Evolutionary conservation across 2,113 vertebrate species (phyloP).

Genomic region (Phocoena sinus): DNA sequence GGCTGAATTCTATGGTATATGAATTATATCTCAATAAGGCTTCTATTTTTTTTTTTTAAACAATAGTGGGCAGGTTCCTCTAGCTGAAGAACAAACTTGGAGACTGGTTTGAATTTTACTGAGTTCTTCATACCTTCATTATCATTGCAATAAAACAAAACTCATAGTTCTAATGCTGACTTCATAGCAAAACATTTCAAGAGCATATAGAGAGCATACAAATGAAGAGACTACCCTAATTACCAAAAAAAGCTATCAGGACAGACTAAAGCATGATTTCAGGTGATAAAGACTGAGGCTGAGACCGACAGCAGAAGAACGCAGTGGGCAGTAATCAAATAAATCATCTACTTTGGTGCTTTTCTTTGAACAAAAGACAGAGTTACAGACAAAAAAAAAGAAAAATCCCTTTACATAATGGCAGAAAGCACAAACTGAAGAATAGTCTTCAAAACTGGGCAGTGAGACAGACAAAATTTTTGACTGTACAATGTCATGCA

Average conservation of each 20-base stretch:
- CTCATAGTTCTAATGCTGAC: neutral
- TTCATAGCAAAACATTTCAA: conserved; percentile 25
- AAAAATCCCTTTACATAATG: neutral
- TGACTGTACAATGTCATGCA: neutral
- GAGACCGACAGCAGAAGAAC: neutral
- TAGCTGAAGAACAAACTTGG: conserved; percentile 3
- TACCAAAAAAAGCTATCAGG: neutral
- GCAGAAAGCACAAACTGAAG: neutral
- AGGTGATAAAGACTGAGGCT: neutral
- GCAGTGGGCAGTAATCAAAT: neutral
- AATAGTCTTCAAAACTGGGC: neutral
- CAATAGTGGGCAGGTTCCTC: neutral
- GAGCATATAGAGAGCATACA: neutral
- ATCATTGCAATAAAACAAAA: conserved; percentile 17
- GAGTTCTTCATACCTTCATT: neutral
- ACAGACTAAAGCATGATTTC: neutral
- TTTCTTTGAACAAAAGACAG: conserved; percentile 13
- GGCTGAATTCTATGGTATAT: neutral
- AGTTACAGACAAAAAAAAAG: neutral
- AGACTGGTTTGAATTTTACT: conserved; percentile 12
- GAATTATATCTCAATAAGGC: conserved; percentile 7
- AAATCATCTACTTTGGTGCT: neutral
- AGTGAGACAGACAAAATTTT: neutral
- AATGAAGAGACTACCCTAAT: neutral
- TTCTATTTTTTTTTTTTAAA: neutral